Conservation (phyloP, 2,888 invertebrate genomes). For the Bugulina stolonifera region DNA sequence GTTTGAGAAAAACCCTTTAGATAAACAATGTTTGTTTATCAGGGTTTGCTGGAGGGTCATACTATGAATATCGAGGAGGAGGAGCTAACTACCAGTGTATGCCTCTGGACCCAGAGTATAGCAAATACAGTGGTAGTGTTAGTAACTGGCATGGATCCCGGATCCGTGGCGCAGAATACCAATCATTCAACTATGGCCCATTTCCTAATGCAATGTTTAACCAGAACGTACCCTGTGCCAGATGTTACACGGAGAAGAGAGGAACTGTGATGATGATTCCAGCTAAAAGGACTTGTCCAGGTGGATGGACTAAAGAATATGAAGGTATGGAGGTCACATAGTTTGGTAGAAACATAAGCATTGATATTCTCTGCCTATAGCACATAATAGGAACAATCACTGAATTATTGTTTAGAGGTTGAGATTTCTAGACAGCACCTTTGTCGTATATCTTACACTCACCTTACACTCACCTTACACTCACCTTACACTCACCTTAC, state of each 20-base stretch:
- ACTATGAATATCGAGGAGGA: background rate
- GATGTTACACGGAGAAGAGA: conserved; percentile 7
- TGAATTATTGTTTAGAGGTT: no score
- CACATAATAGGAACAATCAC: no score
- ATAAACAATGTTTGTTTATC: no score
- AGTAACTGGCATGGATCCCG: background rate
- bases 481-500: no score
- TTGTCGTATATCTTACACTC: no score
- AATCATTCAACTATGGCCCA: background rate
- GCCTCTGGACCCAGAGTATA: background rate
- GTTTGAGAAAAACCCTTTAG: no score
- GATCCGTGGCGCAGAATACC: background rate
- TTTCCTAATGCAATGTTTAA: background rate
- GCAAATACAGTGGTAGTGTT: background rate
- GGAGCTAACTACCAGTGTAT: conserved; percentile 9
- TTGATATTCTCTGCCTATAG: no score
- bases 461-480: no score
- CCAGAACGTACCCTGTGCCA: conserved; percentile 16
- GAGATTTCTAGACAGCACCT: no score
- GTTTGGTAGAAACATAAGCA: no score
- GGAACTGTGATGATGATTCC: background rate
- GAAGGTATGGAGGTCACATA: no score
- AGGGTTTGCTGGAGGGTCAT: background rate
- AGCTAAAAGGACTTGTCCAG: background rate
- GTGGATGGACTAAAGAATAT: conserved; percentile 8